Evolutionary conservation across 2,797 vertebrate species (phyloP).

Genomic region (Muraenolepis orangiensis): DNA sequence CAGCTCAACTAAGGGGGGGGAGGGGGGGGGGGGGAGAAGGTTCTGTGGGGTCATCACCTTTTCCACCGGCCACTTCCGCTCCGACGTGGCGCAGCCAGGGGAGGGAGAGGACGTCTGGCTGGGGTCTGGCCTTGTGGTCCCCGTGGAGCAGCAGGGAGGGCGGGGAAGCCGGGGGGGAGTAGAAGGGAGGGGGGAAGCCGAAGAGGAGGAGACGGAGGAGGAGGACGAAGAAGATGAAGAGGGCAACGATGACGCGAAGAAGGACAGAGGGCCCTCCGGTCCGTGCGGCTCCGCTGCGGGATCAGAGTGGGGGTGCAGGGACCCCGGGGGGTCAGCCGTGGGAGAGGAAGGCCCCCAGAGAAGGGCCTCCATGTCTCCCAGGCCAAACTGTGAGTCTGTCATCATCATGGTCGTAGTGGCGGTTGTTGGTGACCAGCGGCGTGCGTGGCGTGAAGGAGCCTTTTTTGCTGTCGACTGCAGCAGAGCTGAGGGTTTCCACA

Average conservation of each 20-base stretch:
- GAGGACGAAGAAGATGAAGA: constrained; percentile 64
- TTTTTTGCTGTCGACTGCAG: constrained; percentile 76
- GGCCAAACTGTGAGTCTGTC: constrained; percentile 90
- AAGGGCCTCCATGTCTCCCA: constrained; percentile 85
- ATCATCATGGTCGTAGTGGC: constrained; percentile 80
- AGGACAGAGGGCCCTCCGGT: constrained; percentile 59
- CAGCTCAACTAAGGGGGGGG: too few species aligned
- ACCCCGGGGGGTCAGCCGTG: constrained; percentile 83
- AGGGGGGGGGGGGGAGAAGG: too few species aligned
- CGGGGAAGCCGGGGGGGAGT: constrained; percentile 68
- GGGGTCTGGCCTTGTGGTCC: constrained; percentile 63
- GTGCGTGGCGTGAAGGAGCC: constrained; percentile 48
- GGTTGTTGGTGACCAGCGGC: constrained; percentile 69
- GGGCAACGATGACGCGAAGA: constrained; percentile 54
- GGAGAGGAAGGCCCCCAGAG: constrained; percentile 87
- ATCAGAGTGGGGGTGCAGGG: constrained; percentile 45
- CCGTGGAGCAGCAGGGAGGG: constrained; percentile 42
- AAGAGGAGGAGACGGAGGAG: constrained; percentile 60
- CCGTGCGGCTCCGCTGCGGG: constrained; percentile 49
- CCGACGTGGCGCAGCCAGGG: constrained; percentile 59
- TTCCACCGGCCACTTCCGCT: constrained; percentile 40
- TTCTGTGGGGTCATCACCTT: constrained; percentile 58
- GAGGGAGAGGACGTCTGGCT: constrained; percentile 61
- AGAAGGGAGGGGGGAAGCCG: constrained; percentile 62
- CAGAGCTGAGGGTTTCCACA: constrained; percentile 71